Percentiles rank a stretch among this genome's conserved stretches.
Evolutionary conservation across 2,113 vertebrate species (phyloP).

Genomic region (Budorcas taxicolor): DNA sequence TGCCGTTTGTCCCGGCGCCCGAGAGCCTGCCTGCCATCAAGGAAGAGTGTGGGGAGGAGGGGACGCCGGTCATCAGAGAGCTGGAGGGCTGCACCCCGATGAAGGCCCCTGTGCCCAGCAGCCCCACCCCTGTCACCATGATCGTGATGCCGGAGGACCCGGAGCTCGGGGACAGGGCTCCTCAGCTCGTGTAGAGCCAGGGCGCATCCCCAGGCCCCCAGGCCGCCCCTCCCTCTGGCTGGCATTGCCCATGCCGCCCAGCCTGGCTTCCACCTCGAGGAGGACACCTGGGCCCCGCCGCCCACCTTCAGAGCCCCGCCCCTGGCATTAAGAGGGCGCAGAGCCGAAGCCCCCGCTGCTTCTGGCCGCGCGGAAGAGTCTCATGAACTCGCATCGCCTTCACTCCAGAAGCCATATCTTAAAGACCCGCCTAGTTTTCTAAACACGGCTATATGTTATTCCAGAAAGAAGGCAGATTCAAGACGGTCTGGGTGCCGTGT

Average conservation of each 20-base stretch:
- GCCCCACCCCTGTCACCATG: rapidly evolving
- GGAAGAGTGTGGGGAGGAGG: background rate
- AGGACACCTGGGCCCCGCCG: background rate
- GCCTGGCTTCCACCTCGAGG: background rate
- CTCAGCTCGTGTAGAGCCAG: background rate
- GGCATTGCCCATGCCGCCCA: background rate
- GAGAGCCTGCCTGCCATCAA: background rate
- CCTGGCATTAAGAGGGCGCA: background rate
- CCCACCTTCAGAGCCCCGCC: background rate
- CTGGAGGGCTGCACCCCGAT: rapidly evolving
- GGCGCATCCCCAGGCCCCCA: background rate
- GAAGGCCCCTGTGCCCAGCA: too few relatives aligned
- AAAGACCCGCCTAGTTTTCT: background rate
- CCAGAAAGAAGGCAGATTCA: background rate
- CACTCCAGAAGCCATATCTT: background rate
- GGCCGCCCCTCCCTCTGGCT: background rate
- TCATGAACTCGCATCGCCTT: background rate
- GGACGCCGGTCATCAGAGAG: rapidly evolving
- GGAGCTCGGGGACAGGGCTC: background rate
- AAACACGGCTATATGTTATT: rapidly evolving
- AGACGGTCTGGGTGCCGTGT: rapidly evolving
- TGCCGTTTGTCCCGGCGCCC: rapidly evolving
- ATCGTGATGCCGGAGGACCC: rapidly evolving
- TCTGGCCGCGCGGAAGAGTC: rapidly evolving
- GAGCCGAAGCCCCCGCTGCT: rapidly evolving